Evolutionary conservation across 1,140 invertebrate genomes (phyloP).

Genomic region (Brachionus calyciflorus): DNA sequence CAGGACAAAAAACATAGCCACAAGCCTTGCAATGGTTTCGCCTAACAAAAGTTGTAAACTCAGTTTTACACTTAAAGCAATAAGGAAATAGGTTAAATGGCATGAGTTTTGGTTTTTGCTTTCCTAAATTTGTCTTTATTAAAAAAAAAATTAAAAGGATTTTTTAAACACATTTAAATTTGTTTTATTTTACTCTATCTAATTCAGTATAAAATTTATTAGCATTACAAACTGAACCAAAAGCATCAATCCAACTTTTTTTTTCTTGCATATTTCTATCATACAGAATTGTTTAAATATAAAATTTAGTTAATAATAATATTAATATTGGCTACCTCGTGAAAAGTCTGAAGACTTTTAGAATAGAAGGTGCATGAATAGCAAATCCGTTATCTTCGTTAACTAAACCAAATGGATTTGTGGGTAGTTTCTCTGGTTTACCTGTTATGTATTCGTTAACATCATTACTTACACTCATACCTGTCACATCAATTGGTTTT

Average conservation of each 20-base stretch:
- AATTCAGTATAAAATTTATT: neutral
- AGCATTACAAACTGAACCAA: neutral
- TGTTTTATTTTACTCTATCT: neutral
- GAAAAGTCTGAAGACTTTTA: neutral
- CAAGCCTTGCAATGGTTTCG: conserved; percentile 1
- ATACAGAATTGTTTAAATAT: neutral
- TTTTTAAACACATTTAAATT: neutral
- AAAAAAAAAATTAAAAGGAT: neutral
- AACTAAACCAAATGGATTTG: neutral
- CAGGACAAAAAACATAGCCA: neutral
- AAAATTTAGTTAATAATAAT: neutral
- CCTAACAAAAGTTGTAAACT: neutral
- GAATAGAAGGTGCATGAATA: neutral
- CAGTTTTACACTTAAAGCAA: neutral
- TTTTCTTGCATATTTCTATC: neutral
- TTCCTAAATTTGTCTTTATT: neutral
- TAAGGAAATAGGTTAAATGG: neutral
- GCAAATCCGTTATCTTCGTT: neutral
- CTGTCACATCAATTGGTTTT: neutral
- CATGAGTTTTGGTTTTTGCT: neutral
- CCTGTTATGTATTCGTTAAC: neutral
- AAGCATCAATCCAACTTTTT: neutral
- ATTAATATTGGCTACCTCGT: neutral
- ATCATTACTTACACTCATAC: neutral
- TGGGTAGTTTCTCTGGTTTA: neutral